Conservation (phyloP, 2,113 vertebrate genomes). For the Tachuris rubrigastra region DNA sequence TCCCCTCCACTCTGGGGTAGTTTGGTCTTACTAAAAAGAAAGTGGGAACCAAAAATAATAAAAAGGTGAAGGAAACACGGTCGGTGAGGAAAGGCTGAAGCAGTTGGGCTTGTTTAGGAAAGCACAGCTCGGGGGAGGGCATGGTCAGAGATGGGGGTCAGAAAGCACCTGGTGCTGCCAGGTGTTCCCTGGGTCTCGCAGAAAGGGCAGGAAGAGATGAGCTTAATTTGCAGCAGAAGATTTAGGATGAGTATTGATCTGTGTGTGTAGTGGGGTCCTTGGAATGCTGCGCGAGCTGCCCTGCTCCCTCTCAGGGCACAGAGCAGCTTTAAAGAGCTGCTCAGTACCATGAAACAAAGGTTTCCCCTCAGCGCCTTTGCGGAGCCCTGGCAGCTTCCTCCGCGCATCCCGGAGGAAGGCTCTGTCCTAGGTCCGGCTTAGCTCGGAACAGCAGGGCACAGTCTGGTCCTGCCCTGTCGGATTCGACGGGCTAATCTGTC, state of each 20-base stretch:
- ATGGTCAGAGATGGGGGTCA: background rate
- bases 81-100: background rate
- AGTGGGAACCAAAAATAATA: background rate
- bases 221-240: background rate
- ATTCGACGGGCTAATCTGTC: background rate
- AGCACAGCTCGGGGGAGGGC: background rate
- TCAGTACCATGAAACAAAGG: accelerated
- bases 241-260: background rate
- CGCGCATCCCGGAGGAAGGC: background rate
- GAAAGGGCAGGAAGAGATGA: background rate
- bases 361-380: background rate
- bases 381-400: background rate
- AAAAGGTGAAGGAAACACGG: background rate
- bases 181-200: background rate
- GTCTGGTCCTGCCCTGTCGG: background rate
- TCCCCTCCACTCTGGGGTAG: background rate
- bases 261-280: background rate
- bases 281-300: background rate
- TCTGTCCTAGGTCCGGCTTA: background rate
- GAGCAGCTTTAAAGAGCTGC: background rate
- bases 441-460: background rate
- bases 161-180: background rate
- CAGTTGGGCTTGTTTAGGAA: background rate
- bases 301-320: background rate
- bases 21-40: background rate